Evolutionary conservation across 2,888 invertebrate species (phyloP), one percentile per base, ranked within the genome.

Genomic region (Trissolcus japonicus): DNA sequence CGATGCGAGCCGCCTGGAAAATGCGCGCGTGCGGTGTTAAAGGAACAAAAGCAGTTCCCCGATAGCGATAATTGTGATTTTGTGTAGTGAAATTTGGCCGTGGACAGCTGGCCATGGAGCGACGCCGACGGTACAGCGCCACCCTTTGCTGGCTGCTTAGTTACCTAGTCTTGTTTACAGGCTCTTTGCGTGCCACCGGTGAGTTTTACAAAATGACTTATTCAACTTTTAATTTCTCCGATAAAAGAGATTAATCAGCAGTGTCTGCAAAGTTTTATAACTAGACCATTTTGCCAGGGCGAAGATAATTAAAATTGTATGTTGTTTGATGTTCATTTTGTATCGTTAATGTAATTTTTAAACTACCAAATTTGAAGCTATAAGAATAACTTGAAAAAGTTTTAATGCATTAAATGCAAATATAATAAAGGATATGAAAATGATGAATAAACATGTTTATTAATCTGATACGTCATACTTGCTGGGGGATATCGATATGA

Each of bases 81-180:
- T 55, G 60, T 43, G 75, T 16, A 29, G 50, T 7, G 46, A 55
- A 51, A 29, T 46, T 67, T 67, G 67, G 55, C 56, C 48, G 62
- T 65, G 69, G n/a, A 71, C 66, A 57, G 53, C 17, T 46, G 62
- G 65, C 17, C 71, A 78, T 78, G 78, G 74, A 71, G 56, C 61
- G 61, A 66, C 78, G 74, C 29, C 74, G 72, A 71, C 57, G 57
- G 51, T 71, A 67, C 71, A 55, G 48, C 63, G 35, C 61, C 19
- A 71, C 67, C 71, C 74, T 72, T 78, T 75, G 75, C 66, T 78
- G 71, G 50, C 62, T 75, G 60, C 62, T 78, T 57, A 55, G 56
- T 66, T 78, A 71, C 63, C 74, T 78, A 62, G 74, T 78, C 67
- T 69, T 69, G 56, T 66, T 71, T 55, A 73, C 59, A 16, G 73